A percentile compares a stretch with the other conserved stretches of the same genome.
Evolutionary conservation across 2,888 invertebrate species (phyloP).

Genomic region (Leucoptera coffeella): DNA sequence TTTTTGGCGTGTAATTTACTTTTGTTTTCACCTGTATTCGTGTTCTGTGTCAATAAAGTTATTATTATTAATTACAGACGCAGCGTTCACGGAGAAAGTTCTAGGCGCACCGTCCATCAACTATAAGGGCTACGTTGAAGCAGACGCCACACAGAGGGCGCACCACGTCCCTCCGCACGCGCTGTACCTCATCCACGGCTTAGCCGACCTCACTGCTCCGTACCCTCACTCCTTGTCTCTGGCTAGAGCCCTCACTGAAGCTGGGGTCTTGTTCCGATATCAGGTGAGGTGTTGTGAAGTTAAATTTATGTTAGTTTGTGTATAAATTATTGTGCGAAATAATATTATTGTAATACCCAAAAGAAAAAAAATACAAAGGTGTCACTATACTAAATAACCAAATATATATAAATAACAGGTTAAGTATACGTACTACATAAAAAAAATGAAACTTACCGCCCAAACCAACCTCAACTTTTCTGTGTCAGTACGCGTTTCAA

Average conservation of each 20-base stretch:
- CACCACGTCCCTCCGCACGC: constrained; percentile 83
- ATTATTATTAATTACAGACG: constrained; percentile 57
- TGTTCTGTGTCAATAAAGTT: constrained; percentile 2
- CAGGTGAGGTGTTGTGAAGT: constrained; percentile 69
- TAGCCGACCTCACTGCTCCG: constrained; percentile 89
- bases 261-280: constrained; percentile 84
- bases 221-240: constrained; percentile 89
- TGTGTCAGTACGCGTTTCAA: no score
- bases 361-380: no score
- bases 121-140: constrained; percentile 85
- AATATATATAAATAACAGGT: no score
- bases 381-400: no score
- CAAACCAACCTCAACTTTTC: no score
- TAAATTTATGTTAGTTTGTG: no score
- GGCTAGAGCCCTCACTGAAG: constrained; percentile 80
- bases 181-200: constrained; percentile 86
- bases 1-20: no score
- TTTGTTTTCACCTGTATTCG: no score
- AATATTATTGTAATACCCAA: no score
- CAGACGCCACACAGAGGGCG: constrained; percentile 84
- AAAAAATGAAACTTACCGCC: no score
- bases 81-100: constrained; percentile 92
- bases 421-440: no score
- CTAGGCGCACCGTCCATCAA: constrained; percentile 85
- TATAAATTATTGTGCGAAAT: no score